Evolutionary conservation across 2,113 vertebrate genomes (phyloP).

Genomic region (Larimichthys polyactis): DNA sequence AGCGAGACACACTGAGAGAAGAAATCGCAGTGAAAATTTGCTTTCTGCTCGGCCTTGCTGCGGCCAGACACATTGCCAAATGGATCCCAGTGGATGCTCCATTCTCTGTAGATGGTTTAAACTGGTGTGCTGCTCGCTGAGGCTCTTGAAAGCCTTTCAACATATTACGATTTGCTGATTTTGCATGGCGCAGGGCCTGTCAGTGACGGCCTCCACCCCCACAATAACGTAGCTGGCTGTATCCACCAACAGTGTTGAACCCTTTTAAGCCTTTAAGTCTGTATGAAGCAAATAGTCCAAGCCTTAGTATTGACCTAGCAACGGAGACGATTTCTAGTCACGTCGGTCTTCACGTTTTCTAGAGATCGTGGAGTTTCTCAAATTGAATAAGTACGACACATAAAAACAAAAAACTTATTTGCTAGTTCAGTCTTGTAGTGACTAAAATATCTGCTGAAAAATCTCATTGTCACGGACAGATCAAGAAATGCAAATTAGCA

Average conservation of each 20-base stretch:
- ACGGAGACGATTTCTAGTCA: no score
- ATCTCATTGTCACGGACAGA: no score
- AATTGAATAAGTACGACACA: no score
- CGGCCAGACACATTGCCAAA: conserved; percentile 52
- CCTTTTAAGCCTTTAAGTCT: conserved; percentile 5
- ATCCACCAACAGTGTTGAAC: background rate
- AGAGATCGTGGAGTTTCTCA: no score
- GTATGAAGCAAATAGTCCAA: background rate
- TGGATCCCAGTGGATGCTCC: conserved; percentile 68
- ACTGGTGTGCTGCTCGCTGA: conserved; percentile 62
- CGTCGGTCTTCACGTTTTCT: no score
- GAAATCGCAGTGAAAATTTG: conserved; percentile 41
- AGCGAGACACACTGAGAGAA: conserved; percentile 32
- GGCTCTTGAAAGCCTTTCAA: conserved; percentile 51
- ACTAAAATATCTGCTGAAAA: no score
- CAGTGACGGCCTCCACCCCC: background rate
- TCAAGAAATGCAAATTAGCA: no score
- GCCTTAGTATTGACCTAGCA: no score
- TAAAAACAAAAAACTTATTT: no score
- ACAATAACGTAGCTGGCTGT: background rate
- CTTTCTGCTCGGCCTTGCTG: conserved; percentile 49
- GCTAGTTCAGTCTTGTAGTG: no score
- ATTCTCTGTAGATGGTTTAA: conserved; percentile 66
- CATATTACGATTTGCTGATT: conserved; percentile 49
- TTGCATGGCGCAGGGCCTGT: conserved; percentile 20